Conservation (phyloP, 2,888 invertebrate genomes). For the Elegia similella region DNA sequence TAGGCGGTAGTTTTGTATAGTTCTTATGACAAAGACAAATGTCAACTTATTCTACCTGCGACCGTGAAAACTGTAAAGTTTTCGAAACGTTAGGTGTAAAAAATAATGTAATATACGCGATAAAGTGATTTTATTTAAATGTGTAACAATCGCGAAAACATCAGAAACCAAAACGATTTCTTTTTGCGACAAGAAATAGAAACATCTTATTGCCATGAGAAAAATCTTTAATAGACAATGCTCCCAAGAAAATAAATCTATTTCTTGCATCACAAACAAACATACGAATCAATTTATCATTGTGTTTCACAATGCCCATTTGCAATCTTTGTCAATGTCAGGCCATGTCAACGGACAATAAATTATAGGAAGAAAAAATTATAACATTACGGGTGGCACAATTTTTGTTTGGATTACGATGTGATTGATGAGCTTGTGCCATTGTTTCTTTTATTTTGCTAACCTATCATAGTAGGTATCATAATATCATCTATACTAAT, state of each 20-base stretch:
- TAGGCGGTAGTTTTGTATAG: too few species aligned
- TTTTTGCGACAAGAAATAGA: too few species aligned
- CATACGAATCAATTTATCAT: conserved; percentile 25
- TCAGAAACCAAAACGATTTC: too few species aligned
- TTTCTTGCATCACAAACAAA: conserved; percentile 19
- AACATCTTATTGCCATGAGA: background rate
- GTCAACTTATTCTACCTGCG: too few species aligned
- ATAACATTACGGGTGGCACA: conserved; percentile 6
- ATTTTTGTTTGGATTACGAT: background rate
- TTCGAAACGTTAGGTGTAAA: too few species aligned
- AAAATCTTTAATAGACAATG: background rate
- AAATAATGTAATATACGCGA: too few species aligned
- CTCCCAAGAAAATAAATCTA: conserved; percentile 4
- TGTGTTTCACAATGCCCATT: conserved; percentile 23
- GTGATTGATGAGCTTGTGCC: background rate
- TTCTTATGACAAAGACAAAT: too few species aligned
- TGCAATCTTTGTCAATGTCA: conserved; percentile 30
- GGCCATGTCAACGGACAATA: conserved; percentile 26
- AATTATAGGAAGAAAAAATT: conserved; percentile 26
- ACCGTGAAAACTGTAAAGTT: too few species aligned
- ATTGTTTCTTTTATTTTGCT: background rate
- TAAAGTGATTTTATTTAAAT: too few species aligned
- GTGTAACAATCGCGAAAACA: too few species aligned
- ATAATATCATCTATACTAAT: too few species aligned
- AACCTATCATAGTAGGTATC: background rate